Evolutionary conservation across 2,888 invertebrate genomes (phyloP).

Genomic region (Papilio protenor): DNA sequence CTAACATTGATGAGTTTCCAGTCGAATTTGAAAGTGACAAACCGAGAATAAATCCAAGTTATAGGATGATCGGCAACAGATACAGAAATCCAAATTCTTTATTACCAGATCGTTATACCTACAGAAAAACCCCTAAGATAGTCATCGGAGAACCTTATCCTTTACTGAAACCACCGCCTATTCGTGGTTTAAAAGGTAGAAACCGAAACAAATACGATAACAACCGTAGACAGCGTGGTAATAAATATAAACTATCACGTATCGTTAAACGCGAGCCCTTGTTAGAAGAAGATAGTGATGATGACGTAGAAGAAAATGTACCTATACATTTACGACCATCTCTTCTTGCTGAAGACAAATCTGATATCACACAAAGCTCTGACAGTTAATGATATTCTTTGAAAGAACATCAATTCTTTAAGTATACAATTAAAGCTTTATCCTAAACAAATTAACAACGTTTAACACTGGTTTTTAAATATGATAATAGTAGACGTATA

Average conservation of each 20-base stretch:
- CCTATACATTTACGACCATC: constrained; percentile 67
- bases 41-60: constrained; percentile 60
- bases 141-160: constrained; percentile 74
- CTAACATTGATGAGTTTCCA: constrained; percentile 59
- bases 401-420: not conserved
- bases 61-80: constrained; percentile 60
- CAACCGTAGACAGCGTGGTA: constrained; percentile 64
- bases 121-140: constrained; percentile 69
- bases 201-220: constrained; percentile 61
- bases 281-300: constrained; percentile 66
- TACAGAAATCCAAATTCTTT: constrained; percentile 67
- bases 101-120: constrained; percentile 59
- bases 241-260: constrained; percentile 66
- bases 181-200: constrained; percentile 58
- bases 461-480: not conserved
- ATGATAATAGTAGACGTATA: not conserved
- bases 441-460: not conserved
- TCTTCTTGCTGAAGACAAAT: constrained; percentile 63
- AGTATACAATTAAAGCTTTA: not conserved
- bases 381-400: constrained; percentile 18
- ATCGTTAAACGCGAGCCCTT: constrained; percentile 70
- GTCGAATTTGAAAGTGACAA: constrained; percentile 61
- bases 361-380: constrained; percentile 50
- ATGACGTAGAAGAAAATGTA: constrained; percentile 58
- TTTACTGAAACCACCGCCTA: constrained; percentile 76